phyloP scores from a whole-genome alignment of 2,888 invertebrate genomes.

The Rapana venosa region DNA sequence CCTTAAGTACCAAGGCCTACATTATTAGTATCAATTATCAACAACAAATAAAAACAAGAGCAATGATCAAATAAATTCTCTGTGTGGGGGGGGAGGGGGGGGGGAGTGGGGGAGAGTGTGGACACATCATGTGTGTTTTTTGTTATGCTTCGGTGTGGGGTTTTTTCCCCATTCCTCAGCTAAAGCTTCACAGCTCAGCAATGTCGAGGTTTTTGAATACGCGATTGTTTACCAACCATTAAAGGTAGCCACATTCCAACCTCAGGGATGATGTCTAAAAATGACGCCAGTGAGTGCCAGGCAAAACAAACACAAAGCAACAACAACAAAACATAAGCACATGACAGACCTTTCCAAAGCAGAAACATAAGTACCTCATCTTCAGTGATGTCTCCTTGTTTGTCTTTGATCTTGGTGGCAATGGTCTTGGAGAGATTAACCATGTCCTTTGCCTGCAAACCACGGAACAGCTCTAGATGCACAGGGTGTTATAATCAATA shows the following conservation, averaged over 20 bases:
- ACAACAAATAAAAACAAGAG: no score
- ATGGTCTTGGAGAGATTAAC: constrained; percentile 93
- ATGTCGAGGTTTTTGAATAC: no score
- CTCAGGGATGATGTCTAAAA: background rate
- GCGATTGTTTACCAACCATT: no score
- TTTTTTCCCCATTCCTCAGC: no score
- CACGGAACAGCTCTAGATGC: constrained; percentile 7
- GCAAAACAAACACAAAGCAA: background rate
- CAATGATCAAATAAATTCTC: no score
- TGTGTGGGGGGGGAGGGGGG: no score
- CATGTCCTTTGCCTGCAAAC: constrained; percentile 92
- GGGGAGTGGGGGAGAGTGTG: no score
- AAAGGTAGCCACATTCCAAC: background rate
- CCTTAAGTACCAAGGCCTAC: background rate
- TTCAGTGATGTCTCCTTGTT: constrained; percentile 96
- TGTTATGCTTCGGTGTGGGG: no score
- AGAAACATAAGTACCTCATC: constrained; percentile 83
- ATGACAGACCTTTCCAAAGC: no score
- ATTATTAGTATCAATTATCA: no score
- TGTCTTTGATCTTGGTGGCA: constrained; percentile 93
- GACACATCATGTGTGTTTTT: no score
- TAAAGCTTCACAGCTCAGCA: no score
- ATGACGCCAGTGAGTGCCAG: background rate
- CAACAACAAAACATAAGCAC: background rate
- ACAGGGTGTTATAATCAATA: background rate